Evolutionary conservation across 1,140 invertebrate genomes (phyloP), one percentile per base, ranked within the genome.

Genomic region (Campodea augens): DNA sequence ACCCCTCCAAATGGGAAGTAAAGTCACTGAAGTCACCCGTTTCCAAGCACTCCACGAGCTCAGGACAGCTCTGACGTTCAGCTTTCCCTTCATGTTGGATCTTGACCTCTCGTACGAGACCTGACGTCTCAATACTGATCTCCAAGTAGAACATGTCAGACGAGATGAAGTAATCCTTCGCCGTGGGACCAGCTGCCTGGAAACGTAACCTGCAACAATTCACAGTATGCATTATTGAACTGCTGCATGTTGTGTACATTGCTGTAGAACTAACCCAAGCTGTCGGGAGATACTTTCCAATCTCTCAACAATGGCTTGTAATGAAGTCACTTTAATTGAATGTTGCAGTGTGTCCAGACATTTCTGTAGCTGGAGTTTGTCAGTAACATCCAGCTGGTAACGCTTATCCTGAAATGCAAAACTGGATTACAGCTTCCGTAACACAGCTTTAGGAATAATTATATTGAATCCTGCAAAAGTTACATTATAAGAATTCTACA

Each of bases 111-210:
- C 81, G 80, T 0, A 95, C 78, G 38, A 72, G 70, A 36, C 87
- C 89, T 45, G 70, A 76, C 1, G 74, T 65, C 55, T 91, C 84
- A 24, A 95, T 65, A 25, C 85, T 57, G 48, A 96, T 81, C 69
- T 95, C 88, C 49, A 96, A 71, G 60, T 89, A 92, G 62, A 95
- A 96, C 88, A 95, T 95, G 59, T 93, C 89, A 0, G 86, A 91
- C 21, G 83, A 90, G 61, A 95, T 91, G 55, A 91, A 91, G 48
- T 85, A 71, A 58, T 83, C 81, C 27, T 77, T 75, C 36, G 73
- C 79, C 51, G 72, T 70, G 55, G 68, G 71, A 44, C 76, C 75
- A 44, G 74, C 67, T 54, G n/a, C n/a, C n/a, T n/a, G n/a, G n/a
- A n/a, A n/a, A n/a, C n/a, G n/a, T n/a, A n/a, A n/a, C n/a, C n/a